These are phyloP conservation scores for Cryptocephalus primarius DNA, from an alignment of 2,888 invertebrate genomes.

Conservation along the genomic window DNA sequence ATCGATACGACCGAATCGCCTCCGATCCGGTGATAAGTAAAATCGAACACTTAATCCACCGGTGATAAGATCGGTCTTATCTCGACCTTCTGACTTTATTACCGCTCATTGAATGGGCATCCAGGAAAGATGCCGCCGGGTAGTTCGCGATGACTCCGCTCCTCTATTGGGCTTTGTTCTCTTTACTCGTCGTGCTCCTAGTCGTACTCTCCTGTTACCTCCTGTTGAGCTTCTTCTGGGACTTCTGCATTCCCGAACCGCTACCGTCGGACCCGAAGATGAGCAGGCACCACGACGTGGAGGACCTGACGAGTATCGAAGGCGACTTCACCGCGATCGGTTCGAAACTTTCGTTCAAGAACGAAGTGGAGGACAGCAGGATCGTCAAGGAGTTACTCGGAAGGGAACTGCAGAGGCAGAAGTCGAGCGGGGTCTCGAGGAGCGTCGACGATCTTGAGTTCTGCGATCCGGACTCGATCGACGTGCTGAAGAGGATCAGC, in stretches of 20 bases:
- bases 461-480: conserved; percentile 12
- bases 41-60: too few species aligned
- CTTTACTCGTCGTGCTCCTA: neutral
- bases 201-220: neutral
- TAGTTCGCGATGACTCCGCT: neutral
- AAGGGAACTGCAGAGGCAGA: too few species aligned
- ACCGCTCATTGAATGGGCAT: too few species aligned
- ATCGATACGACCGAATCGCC: too few species aligned
- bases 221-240: neutral
- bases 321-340: neutral
- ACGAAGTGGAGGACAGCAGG: neutral
- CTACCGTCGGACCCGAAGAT: too few species aligned
- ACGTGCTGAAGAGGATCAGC: conserved; percentile 8
- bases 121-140: too few species aligned
- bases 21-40: too few species aligned
- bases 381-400: too few species aligned
- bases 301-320: neutral
- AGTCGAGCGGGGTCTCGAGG: neutral
- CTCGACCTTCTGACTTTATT: too few species aligned
- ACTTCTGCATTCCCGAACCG: neutral
- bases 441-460: conserved; percentile 13
- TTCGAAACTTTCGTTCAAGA: neutral
- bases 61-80: too few species aligned
- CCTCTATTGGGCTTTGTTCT: neutral
- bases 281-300: neutral